Evolutionary conservation across 2,888 invertebrate species (phyloP), one percentile per base, ranked within the genome.

Genomic region (Dichetophora obliterata): DNA sequence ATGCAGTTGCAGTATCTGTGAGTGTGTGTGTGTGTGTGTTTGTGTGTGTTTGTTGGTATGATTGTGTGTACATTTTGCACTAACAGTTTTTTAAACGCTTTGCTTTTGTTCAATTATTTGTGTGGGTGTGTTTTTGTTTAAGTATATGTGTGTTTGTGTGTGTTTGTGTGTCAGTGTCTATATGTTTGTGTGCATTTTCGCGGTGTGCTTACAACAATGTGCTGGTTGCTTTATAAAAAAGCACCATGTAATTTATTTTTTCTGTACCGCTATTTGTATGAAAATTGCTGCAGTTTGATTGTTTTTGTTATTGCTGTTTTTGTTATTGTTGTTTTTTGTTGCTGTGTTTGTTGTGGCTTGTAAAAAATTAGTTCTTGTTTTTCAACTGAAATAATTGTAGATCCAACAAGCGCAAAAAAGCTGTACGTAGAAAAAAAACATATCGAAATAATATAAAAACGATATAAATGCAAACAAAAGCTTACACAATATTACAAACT

Each of bases 341-440:
- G 19, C 22, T 57, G 31, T 59, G 19, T 72, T 43, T 75, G 43
- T 48, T 63, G 74, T 37, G 74, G 74, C 54, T 65, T 74, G 71
- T 65, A 65, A 70, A 69, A 75, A 76, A 76, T 65, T 75, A 70
- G 75, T 76, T 75, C n/a, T 70, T 63, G n/a, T 61, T 63, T 70
- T 68, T 57, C 43, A 43, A 57, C 57, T 22, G 43, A 37, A 69
- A 71, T 57, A 71, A 59, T 57, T 37, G 59, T 59, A 69, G 31
- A 70, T 37, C 37, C 22, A 24, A 24, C 57, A 71, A n/a, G 24
- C 75, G 34, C 16, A 68, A 22, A 52, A 75, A 61, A 57, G 19
- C 11, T 3, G 34, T 31, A 31, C 31, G 5, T 31, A 31, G 5
- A 31, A 5, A 31, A 31, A 31, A 31, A 31, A 31, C 31, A 31